Evolutionary conservation across 53 echinoderm and acorn worm genomes (phyloP), one percentile per base, ranked within the genome.

Genomic region (Pentamera pediparva): DNA sequence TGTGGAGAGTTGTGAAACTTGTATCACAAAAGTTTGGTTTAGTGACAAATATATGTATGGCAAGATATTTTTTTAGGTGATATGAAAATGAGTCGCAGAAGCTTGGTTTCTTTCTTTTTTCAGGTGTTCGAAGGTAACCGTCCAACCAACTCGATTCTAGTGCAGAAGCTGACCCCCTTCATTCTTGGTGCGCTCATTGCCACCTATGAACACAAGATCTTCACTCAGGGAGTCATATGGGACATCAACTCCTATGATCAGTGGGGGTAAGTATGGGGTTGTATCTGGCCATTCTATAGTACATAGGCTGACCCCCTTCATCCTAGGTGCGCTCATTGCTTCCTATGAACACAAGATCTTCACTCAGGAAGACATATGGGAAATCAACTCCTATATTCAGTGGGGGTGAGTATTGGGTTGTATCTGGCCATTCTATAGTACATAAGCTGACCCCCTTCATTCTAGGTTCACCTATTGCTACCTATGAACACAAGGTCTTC

Each of bases 111-210:
- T 38, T 2, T 65, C 56, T 22, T 21, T 22, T 37, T 34, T 13
- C 88, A 96, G 96, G 96, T 96, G 17, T 96, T 96, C 79, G 91
- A 96, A 78, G 96, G 96, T 20, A 96, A 96, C 69, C 85, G 96
- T 12, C 96, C 96, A 18, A 96, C 96, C 86, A 96, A 96, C 62
- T 96, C 96, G 30, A 88, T 96, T 69, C 32, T 95, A 56, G 82
- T 96, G 70, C 91, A 88, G 85, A 91, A 88, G 77, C 47, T 91
- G 22, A 88, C 80, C 13, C 96, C 96, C 24, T 91, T 85, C 75
- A 86, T 79, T 35, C 78, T 96, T 7, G 96, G 96, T 22, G 80
- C 80, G 3, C 83, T 96, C 38, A 85, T 96, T 43, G 91, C 91
- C 4, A 79, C 84, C 76, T 96, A 96, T 64, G 96, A 96, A 61